Base-by-base conservation (phyloP, 2,797 vertebrate species). In the Anableps anableps region DNA sequence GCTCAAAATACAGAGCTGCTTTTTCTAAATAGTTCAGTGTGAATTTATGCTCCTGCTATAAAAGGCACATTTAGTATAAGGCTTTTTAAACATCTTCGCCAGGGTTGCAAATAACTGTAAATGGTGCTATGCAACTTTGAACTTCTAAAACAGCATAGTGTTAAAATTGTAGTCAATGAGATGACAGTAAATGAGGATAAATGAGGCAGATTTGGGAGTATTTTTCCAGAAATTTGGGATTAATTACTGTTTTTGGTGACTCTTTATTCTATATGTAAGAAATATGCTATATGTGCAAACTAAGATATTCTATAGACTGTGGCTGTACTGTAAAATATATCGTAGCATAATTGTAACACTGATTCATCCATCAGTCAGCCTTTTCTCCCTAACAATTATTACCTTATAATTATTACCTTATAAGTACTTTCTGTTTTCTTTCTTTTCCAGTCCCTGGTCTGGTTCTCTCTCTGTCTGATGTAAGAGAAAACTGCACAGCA, bases 381-480 rank as follows among this genome's bases (percentile, higher is more conserved):
- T 53, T 81, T 47, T 72, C 53, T 76, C 38, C 70, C 74, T 84
- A 85, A n/a, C 60, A 79, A 75, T 74, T 70, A 43, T 75, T 74
- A 77, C 58, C 41, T 71, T n/a, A 58, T 79, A 79, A 23, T n/a
- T 70, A 43, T 75, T 74, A 77, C 58, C 41, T 71, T n/a, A 58
- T 79, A 79, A 23, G 53, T 10, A 38, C 74, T 76, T 83, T 74
- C 62, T 73, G n/a, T 70, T 76, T 75, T 58, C 60, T 73, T 3
- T 31, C 78, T 74, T 71, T 71, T 53, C 76, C 75, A 8, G 55
- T 75, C 74, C 79, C 79, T 23, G 0, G 51, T 83, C 41, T 70
- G 81, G 34, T 82, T 83, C 80, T 86, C 53, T 53, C 81, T 55
- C 81, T 76, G 58, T 85, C 76, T 91, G 84, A 92, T 91, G 80